phyloP scores from a whole-genome alignment of 2,797 vertebrate species.

The Myiothlypis chrysogaster region DNA sequence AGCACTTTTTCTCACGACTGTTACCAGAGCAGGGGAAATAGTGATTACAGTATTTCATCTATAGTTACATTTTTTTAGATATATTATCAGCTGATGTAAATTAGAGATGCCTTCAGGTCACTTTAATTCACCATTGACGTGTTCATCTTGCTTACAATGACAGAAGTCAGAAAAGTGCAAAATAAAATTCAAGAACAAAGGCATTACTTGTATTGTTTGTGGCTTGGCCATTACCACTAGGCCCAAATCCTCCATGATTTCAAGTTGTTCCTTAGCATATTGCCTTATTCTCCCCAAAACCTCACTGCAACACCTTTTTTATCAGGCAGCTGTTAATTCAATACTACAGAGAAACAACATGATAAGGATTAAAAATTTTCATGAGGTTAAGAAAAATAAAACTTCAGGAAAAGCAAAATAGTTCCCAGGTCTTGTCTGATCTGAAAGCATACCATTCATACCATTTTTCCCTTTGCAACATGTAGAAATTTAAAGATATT shows the following conservation, averaged over 20 bases:
- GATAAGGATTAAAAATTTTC: neutral
- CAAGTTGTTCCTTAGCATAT: neutral
- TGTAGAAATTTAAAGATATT: neutral
- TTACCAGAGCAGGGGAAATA: neutral
- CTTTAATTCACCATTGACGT: neutral
- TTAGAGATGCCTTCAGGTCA: neutral
- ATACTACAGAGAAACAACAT: neutral
- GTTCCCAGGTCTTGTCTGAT: neutral
- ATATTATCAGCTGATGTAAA: neutral
- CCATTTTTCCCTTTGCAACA: neutral
- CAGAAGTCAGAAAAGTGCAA: neutral
- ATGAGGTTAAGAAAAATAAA: neutral
- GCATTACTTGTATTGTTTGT: neutral
- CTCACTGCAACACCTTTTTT: neutral
- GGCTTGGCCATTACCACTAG: neutral
- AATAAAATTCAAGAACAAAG: neutral
- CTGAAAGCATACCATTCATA: neutral
- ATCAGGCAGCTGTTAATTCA: neutral
- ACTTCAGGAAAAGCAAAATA: neutral
- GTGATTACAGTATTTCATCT: neutral
- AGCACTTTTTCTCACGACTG: neutral
- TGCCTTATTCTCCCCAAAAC: neutral
- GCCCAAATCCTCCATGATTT: neutral
- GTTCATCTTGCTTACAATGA: neutral
- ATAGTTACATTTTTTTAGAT: neutral